Evolutionary conservation across 2,797 vertebrate species (phyloP), one percentile per base, ranked within the genome.

Genomic region (Tokudaia tokunoshimensis): DNA sequence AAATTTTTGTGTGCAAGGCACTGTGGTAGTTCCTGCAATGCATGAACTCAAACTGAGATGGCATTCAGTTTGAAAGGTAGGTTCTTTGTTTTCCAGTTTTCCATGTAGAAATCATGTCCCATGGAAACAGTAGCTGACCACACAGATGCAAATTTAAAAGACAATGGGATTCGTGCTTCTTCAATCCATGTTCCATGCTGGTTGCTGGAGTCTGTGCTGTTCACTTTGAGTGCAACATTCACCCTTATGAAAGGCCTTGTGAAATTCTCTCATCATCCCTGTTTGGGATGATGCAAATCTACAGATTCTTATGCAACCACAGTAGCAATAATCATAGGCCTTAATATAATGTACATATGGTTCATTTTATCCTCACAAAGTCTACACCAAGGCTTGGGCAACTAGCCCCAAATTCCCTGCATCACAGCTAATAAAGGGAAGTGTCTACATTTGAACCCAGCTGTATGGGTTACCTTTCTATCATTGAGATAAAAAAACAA

Each of bases 231-330:
- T 13, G 2, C n/a, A 70, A 65, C 3, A 41, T 74, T 86, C 12
- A 19, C 24, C 88, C 59, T 41, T 50, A 31, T 59, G 10, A 47
- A 81, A 79, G 59, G 63, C 61, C 20, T 85, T 91, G 41, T 78
- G 47, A 65, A 92, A 92, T 24, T 86, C 79, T 85, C n/a, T 34
- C 55, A 83, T 52, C 52, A 52, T 52, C 93, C 52, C 61, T 85
- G 13, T 37, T 70, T 81, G 31, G 52, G 26, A 11, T 78, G 76
- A 76, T 82, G 50, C 9, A 75, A 92, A 82, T 59, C 78, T 90
- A 87, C 0, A 92, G 17, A 22, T 92, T 75, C 57, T 96, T 97
- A 91, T 74, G 72, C n/a, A 84, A 87, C 41, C 72, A 61, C 8
- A 74, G n/a, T 55, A 83, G 74, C 55, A 89, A 31, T 24, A 55